Conservation (phyloP, 2,888 invertebrate species). For the Eudemis profundana region DNA sequence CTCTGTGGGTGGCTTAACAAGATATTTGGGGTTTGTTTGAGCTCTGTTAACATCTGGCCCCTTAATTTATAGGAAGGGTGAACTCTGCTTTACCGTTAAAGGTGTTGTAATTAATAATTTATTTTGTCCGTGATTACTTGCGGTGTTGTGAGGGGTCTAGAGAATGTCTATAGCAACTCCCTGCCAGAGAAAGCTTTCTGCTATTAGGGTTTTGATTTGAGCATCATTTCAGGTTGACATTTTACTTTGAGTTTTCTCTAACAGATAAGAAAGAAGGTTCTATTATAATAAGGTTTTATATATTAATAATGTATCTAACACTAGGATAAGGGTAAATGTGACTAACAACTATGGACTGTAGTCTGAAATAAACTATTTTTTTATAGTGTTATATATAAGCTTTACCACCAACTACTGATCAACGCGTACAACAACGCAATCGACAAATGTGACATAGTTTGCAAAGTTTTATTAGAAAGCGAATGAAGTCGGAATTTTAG, state of each 20-base stretch:
- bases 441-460: too few species aligned
- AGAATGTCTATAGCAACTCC: conserved; percentile 48
- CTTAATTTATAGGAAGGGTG: conserved; percentile 81
- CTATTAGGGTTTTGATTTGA: conserved; percentile 5
- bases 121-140: conserved; percentile 73
- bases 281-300: neutral
- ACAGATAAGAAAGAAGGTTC: neutral
- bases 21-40: conserved; percentile 81
- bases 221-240: conserved; percentile 2
- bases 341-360: too few species aligned
- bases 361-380: too few species aligned
- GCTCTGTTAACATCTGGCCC: conserved; percentile 83
- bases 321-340: too few species aligned
- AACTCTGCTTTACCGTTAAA: conserved; percentile 68
- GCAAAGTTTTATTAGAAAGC: too few species aligned
- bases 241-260: neutral
- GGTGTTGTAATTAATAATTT: conserved; percentile 83
- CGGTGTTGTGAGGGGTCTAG: conserved; percentile 58
- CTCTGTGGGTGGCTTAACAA: conserved; percentile 79
- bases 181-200: conserved; percentile 22
- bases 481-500: too few species aligned
- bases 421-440: too few species aligned
- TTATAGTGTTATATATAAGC: too few species aligned
- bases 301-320: neutral
- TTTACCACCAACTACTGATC: too few species aligned